phyloP scores from a whole-genome alignment of 92 coral and sea anemone genomes.

The Bergia puertoricense region DNA sequence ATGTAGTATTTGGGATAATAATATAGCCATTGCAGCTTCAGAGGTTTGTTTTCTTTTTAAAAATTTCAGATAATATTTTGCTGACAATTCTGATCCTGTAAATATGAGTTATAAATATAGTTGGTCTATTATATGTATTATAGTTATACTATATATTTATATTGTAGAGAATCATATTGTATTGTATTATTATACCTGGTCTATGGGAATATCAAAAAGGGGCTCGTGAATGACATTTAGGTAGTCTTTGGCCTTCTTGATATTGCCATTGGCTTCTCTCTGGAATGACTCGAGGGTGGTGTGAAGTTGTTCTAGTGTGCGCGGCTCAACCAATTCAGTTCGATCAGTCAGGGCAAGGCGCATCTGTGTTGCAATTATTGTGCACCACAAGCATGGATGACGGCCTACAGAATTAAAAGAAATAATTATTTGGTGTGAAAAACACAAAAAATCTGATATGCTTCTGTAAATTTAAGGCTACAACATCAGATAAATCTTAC shows the following conservation, averaged over 20 bases:
- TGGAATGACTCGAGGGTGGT: not conserved
- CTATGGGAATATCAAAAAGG: constrained; percentile 31
- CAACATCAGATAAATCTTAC: not conserved
- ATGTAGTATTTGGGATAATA: too few species aligned
- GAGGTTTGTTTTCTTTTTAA: too few species aligned
- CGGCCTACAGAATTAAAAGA: constrained; percentile 20
- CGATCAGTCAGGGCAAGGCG: not conserved
- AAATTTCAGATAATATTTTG: too few species aligned
- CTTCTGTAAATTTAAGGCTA: too few species aligned
- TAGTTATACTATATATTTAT: not conserved
- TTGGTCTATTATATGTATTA: not conserved
- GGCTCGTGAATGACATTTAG: constrained; percentile 44
- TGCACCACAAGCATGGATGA: constrained; percentile 30
- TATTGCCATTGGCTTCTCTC: constrained; percentile 12
- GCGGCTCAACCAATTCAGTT: not conserved
- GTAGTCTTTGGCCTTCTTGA: constrained; percentile 32
- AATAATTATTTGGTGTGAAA: not conserved
- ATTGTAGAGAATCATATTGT: not conserved
- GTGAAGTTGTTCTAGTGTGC: not conserved
- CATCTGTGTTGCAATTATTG: constrained; percentile 26
- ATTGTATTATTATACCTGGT: constrained; percentile 22
- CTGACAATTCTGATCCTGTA: too few species aligned
- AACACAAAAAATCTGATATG: too few species aligned
- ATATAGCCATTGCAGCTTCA: too few species aligned
- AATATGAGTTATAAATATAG: too few species aligned